Conservation (phyloP, 2,888 invertebrate species). For the Dolichomitus sp. region DNA sequence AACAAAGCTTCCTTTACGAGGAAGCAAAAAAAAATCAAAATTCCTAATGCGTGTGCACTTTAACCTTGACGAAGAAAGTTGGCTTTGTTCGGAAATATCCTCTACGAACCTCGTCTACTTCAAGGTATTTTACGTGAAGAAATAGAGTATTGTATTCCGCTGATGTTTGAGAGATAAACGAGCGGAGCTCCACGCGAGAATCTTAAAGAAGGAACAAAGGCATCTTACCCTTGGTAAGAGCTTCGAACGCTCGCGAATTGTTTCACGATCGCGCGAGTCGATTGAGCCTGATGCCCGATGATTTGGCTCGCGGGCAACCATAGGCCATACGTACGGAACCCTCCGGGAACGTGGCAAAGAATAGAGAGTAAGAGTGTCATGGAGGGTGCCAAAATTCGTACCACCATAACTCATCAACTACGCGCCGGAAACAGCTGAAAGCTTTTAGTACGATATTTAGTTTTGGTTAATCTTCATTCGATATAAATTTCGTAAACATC, state of each 20-base stretch:
- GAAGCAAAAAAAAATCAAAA: neutral
- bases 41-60: neutral
- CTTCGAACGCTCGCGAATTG: constrained; percentile 9
- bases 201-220: constrained; percentile 2
- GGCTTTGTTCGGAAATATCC: neutral
- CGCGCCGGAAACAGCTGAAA: no score
- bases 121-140: neutral
- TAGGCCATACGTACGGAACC: neutral
- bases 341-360: constrained; percentile 13
- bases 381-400: no score
- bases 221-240: neutral
- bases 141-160: neutral
- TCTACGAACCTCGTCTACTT: neutral
- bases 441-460: no score
- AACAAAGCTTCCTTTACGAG: neutral
- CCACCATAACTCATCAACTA: no score
- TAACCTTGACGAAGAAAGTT: neutral
- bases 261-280: neutral
- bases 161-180: neutral
- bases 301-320: neutral
- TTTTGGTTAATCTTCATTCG: no score
- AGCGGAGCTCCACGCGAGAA: neutral
- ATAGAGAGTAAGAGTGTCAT: neutral
- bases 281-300: constrained; percentile 13
- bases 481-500: no score